Evolutionary conservation across 2,113 vertebrate genomes (phyloP), one percentile per base, ranked within the genome.

Genomic region (Dermatemys mawii): DNA sequence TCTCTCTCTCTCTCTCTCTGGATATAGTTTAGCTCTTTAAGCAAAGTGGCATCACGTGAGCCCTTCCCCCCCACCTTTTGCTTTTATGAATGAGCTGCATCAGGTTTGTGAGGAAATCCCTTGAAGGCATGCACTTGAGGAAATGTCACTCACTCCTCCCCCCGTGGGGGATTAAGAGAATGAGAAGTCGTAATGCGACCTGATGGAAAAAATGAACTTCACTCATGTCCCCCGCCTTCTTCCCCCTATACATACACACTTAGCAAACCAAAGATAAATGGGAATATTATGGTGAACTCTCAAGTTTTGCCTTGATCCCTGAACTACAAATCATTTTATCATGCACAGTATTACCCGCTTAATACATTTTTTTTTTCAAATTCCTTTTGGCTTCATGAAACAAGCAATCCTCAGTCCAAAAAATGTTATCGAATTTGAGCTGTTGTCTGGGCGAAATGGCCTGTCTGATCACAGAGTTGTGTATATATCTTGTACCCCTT

Each of bases 81-180:
- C 84, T 84, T 91, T 84, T 46, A 48, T 92, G 91, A 94, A 90
- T 67, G 90, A 93, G 49, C 91, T 97, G 48, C 63, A 10, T 95
- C 67, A 67, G 44, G 86, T 50, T 92, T 46, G 41, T 88, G 87
- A 92, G 96, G 96, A 97, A 97, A 97, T 97, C 92, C 96, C 94
- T 96, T 88, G 84, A 97, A 97, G 94, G 94, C 83, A 88, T 93
- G 91, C 63, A 80, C 93, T 94, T 91, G 8, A 91, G 94, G 93
- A 94, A 94, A 55, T 48, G 6, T 86, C 84, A 85, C 6, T 88
- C 85, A 32, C 57, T 93, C 70, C 83, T 41, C 41, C 48, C 48
- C 86, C 85, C 32, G 5, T 24, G 8, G 93, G 95, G 95, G 96
- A 92, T 93, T 93, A 94, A 87, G 79, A 86, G 93, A 96, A 94